Base-by-base conservation (phyloP, 2,113 vertebrate genomes). In the Oceanodroma tethys region DNA sequence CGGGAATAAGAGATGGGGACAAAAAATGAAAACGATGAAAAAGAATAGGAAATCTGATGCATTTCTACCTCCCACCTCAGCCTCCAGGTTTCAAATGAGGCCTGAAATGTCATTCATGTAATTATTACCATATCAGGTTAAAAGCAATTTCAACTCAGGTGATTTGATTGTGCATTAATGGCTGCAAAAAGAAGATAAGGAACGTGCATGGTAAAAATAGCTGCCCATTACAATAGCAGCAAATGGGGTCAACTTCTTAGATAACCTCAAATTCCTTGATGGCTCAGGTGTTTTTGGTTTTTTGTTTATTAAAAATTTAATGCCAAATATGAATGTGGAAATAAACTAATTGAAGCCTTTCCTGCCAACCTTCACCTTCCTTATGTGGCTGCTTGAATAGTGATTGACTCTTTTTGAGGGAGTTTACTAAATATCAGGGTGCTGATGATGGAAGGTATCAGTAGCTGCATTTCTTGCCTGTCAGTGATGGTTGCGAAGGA, bases 41-140 rank as follows among this genome's bases (percentile, higher is more conserved):
- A 95, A 68, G 6, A 81, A 80, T 63, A 87, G 53, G 65, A 95
- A 93, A 95, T 90, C 47, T 88, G 83, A 94, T 94, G 79, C 21
- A 74, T 68, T 94, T 93, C 90, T 95, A 48, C 43, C 56, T 96
- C 50, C 60, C 50, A 88, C 53, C 25, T 94, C 87, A 71, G 60
- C 58, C 86, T 91, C 22, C 66, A 96, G 75, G 87, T 97, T 96
- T 97, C 91, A 97, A 93, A 97, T 6, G 27, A 88, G 71, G 58
- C 47, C 86, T 95, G 90, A 98, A 98, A 98, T 98, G 97, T 97
- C 97, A 97, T 91, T 97, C 91, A 78, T 90, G 83, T 95, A 98
- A 98, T 98, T 98, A 98, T 97, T 95, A 91, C 74, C 66, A 60
- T 93, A 97, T 95, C 81, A 95, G 80, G 73, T 97, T 95, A 90